Percentiles rank a stretch among this genome's conserved stretches.
Conservation (phyloP, 2,888 invertebrate species). For the Orchesella flavescens region DNA sequence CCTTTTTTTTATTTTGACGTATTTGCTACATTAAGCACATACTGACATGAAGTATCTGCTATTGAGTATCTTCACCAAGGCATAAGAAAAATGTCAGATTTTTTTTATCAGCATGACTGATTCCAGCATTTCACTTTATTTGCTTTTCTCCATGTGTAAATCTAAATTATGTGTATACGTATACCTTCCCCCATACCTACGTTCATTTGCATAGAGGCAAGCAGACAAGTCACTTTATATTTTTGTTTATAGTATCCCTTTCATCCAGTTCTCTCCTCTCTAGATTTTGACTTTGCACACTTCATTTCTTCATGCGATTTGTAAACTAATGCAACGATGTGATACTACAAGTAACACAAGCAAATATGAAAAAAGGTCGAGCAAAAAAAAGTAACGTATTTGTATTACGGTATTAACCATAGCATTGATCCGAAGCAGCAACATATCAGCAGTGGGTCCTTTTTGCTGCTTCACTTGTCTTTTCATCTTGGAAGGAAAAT, state of each 20-base stretch:
- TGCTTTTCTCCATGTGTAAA: constrained; percentile 39
- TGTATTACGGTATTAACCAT: constrained; percentile 37
- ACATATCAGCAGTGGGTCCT: constrained; percentile 47
- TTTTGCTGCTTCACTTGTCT: constrained; percentile 28
- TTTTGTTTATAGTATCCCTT: neutral
- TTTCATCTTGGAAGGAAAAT: neutral
- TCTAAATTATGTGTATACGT: constrained; percentile 16
- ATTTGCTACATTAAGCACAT: constrained; percentile 52
- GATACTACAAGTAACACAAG: constrained; percentile 19
- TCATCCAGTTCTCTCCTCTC: constrained; percentile 12
- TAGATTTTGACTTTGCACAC: constrained; percentile 54
- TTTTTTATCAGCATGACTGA: constrained; percentile 53
- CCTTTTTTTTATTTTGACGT: constrained; percentile 39
- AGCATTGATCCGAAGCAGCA: constrained; percentile 9
- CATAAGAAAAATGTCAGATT: constrained; percentile 57
- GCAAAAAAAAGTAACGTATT: constrained; percentile 15
- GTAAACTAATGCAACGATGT: constrained; percentile 47
- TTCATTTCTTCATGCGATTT: constrained; percentile 59
- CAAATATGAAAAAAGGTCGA: constrained; percentile 43
- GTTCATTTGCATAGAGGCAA: neutral
- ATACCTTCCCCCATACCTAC: neutral
- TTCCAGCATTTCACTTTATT: constrained; percentile 46
- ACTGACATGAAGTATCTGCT: constrained; percentile 37
- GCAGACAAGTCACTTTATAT: neutral
- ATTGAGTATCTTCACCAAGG: constrained; percentile 34